Conservation (phyloP, 2,888 invertebrate species). For the Muscina levida region DNA sequence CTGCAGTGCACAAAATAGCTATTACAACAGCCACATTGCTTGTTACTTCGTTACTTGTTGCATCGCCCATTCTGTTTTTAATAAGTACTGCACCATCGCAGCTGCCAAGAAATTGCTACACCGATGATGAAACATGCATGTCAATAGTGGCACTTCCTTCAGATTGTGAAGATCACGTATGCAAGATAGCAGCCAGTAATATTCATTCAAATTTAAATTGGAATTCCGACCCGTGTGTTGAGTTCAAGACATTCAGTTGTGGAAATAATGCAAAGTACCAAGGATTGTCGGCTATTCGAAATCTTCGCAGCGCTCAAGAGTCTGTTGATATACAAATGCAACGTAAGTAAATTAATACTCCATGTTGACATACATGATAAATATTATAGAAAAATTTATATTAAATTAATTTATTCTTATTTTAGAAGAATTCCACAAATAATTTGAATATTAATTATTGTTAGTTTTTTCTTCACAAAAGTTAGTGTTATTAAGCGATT, state of each 20-base stretch:
- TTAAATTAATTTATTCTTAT: too few relatives aligned
- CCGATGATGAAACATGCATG: conserved; percentile 77
- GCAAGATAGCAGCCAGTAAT: conserved; percentile 76
- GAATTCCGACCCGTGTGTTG: conserved; percentile 78
- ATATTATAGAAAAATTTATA: too few relatives aligned
- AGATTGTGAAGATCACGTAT: conserved; percentile 76
- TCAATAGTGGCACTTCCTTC: conserved; percentile 75
- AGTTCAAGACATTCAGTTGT: conserved; percentile 79
- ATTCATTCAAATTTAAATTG: conserved; percentile 78
- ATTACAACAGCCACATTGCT: conserved; percentile 83
- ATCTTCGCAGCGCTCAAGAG: conserved; percentile 78
- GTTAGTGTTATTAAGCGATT: too few relatives aligned
- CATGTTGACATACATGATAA: too few relatives aligned
- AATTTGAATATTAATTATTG: too few relatives aligned
- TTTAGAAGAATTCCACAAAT: too few relatives aligned
- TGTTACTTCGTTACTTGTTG: conserved; percentile 82
- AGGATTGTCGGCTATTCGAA: conserved; percentile 71
- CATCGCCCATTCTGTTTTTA: conserved; percentile 83
- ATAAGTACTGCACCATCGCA: conserved; percentile 80
- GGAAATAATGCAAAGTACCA: conserved; percentile 70
- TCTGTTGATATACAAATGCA: conserved; percentile 79
- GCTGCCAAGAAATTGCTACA: conserved; percentile 77
- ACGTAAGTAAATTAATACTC: conserved; percentile 71
- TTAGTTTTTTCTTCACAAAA: too few relatives aligned
- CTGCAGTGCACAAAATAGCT: conserved; percentile 83